Conservation (phyloP, 2,113 vertebrate species). For the Planiliza haematocheilus region DNA sequence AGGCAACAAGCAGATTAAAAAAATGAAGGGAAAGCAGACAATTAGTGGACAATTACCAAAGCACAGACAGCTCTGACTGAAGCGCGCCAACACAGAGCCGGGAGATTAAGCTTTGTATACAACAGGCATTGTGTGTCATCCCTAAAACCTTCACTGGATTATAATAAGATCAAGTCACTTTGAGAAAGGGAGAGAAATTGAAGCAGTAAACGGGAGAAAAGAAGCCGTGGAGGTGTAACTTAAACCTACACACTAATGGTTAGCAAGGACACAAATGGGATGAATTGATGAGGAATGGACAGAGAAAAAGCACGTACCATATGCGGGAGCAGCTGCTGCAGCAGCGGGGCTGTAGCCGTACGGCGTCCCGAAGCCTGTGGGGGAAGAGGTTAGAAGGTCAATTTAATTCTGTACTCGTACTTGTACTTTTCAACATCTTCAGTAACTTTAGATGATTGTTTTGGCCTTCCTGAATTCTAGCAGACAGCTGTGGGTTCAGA, state of each 20-base stretch:
- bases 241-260: slow-evolving; percentile 18
- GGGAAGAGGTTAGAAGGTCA: slow-evolving; percentile 50
- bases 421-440: slow-evolving; percentile 23
- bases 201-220: slow-evolving; percentile 2
- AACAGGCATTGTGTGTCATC: too few relatives aligned
- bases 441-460: slow-evolving; percentile 5
- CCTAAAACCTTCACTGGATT: slow-evolving; percentile 16
- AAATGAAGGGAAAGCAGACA: slow-evolving; percentile 83
- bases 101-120: slow-evolving; percentile 64
- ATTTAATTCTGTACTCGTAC: slow-evolving; percentile 41
- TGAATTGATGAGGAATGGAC: slow-evolving; percentile 13
- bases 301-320: slow-evolving; percentile 88
- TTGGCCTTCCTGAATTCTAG: background rate
- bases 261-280: slow-evolving; percentile 4
- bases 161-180: slow-evolving; percentile 11
- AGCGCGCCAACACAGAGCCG: slow-evolving; percentile 85
- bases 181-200: background rate
- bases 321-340: slow-evolving; percentile 92
- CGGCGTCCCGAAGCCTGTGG: slow-evolving; percentile 93
- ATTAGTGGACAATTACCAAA: slow-evolving; percentile 77
- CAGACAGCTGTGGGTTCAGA: slow-evolving; percentile 17
- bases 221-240: background rate
- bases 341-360: slow-evolving; percentile 96
- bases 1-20: slow-evolving; percentile 85
- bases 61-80: slow-evolving; percentile 87